Evolutionary conservation across 2,113 vertebrate genomes (phyloP), one percentile per base, ranked within the genome.

Genomic region (Periophthalmodon schlosseri): DNA sequence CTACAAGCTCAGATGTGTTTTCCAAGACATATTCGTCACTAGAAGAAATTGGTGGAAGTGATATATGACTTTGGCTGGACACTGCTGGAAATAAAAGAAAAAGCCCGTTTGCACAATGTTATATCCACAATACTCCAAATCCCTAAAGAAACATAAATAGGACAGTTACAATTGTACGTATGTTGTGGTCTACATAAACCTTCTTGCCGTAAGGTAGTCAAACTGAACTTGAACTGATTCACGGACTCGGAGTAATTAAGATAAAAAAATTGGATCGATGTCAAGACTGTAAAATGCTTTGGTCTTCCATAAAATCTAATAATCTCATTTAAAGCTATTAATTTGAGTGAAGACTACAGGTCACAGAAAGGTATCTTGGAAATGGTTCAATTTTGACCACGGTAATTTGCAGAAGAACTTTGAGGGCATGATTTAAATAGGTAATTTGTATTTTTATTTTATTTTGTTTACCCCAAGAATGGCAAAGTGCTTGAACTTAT

Each of bases 11-110:
- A 82, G 75, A 85, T 88, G 80, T 89, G 83, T 84, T 87, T 85
- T 84, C 83, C 81, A 86, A 87, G 87, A 86, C 78, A 33, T 68
- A 88, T 88, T 70, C 10, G 79, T 89, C 89, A 91, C 68, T 13
- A 4, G 75, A 78, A 87, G 79, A 73, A 83, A 86, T 72, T 79
- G 82, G 73, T 21, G 70, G 57, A 76, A 36, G 52, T 86, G 82
- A 88, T 84, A 65, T 80, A 79, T 83, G 75, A 66, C 74, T 79
- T 74, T 81, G 77, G 68, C 74, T n/a, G 61, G 71, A 83, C 60
- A 39, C 47, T 75, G 36, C 21, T 61, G 70, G 65, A 74, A 69
- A 79, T 52, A 66, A 84, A 68, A 79, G 60, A 60, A 73, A 80
- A 44, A 33, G 75, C 52, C 33, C 50, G 21, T 63, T 33, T 69